Evolutionary conservation across 2,888 invertebrate genomes (phyloP).

Genomic region (Argyresthia goedartella): DNA sequence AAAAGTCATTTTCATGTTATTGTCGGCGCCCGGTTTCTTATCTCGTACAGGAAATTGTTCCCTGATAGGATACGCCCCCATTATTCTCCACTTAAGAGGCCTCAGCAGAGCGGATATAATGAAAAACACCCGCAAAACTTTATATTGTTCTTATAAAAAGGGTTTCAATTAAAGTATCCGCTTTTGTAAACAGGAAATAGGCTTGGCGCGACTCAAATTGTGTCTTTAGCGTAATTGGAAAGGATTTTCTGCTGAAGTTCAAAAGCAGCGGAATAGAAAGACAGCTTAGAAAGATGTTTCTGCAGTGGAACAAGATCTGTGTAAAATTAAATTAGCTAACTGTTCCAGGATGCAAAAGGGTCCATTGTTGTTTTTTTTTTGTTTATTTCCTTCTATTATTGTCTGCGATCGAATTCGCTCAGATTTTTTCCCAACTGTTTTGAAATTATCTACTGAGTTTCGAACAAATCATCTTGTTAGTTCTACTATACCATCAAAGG

Average conservation of each 20-base stretch:
- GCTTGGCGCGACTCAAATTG: conserved; percentile 32
- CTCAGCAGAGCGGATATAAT: conserved; percentile 23
- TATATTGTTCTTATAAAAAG: conserved; percentile 18
- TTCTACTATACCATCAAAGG: too few species aligned
- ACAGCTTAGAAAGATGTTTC: conserved; percentile 1
- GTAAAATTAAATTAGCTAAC: too few species aligned
- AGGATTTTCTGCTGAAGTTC: conserved; percentile 34
- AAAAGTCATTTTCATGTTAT: background rate
- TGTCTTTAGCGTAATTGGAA: conserved; percentile 45
- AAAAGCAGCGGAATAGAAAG: conserved; percentile 16
- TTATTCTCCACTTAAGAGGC: conserved; percentile 22
- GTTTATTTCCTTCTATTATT: too few species aligned
- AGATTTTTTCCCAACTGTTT: too few species aligned
- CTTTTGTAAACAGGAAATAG: conserved; percentile 41
- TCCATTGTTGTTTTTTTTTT: too few species aligned
- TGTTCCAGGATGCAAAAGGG: too few species aligned
- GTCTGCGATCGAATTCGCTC: too few species aligned
- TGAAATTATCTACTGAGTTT: too few species aligned
- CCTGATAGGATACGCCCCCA: conserved; percentile 40
- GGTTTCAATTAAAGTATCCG: conserved; percentile 37
- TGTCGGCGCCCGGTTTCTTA: conserved; percentile 20
- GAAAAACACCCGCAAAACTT: conserved; percentile 23
- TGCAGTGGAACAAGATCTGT: too few species aligned
- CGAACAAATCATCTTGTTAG: too few species aligned
- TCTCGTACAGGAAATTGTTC: conserved; percentile 51